Percentiles rank a stretch among this genome's conserved stretches.
Evolutionary conservation across 2,797 vertebrate species (phyloP).

Genomic region (Sebastes trivittatus): DNA sequence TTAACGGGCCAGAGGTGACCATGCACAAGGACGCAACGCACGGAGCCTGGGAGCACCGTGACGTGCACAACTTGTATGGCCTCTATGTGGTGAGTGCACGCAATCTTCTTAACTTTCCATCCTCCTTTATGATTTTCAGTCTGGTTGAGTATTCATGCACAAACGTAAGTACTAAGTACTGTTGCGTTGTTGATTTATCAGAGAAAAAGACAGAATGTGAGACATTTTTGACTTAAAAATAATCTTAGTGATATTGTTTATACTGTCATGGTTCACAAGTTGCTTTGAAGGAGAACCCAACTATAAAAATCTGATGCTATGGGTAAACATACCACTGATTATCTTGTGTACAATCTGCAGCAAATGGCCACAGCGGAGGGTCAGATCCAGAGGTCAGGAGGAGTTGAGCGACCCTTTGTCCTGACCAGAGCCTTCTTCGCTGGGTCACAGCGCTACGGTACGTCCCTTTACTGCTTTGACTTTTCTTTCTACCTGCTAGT

Average conservation of each 20-base stretch:
- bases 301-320: neutral
- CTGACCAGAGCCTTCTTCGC: conserved; percentile 91
- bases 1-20: conserved; percentile 94
- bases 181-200: neutral
- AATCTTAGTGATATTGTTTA: neutral
- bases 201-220: neutral
- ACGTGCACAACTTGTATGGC: conserved; percentile 94
- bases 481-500: neutral
- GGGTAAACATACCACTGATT: neutral
- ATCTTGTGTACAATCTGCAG: conserved; percentile 64
- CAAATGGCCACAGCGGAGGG: conserved; percentile 93
- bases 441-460: conserved; percentile 93
- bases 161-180: neutral
- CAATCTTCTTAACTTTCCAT: neutral
- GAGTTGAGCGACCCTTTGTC: conserved; percentile 90
- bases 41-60: conserved; percentile 91
- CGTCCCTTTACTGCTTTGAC: conserved; percentile 39
- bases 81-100: conserved; percentile 90
- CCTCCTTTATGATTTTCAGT: neutral
- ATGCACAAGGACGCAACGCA: conserved; percentile 94
- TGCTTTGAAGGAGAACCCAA: neutral
- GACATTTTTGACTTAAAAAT: neutral
- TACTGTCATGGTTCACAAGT: neutral
- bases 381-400: conserved; percentile 87
- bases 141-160: neutral